These are phyloP conservation scores for Agapornis roseicollis DNA, from an alignment of 2,113 vertebrate genomes.

Conservation along the genomic window DNA sequence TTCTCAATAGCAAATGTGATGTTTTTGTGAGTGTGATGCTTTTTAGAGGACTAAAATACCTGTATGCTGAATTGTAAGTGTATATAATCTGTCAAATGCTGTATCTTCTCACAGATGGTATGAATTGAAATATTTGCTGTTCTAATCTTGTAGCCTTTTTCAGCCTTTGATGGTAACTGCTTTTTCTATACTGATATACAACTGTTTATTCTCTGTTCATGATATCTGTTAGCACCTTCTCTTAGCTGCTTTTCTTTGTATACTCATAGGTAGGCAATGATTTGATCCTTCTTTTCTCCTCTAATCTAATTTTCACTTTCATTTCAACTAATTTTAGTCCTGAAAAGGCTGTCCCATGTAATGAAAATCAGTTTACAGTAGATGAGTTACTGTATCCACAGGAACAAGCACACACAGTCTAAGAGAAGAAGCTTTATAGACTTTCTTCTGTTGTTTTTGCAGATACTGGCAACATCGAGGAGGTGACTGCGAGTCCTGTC, in stretches of 20 bases:
- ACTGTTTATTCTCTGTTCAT: neutral
- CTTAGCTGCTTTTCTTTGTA: neutral
- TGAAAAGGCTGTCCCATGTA: neutral
- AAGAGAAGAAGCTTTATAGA: neutral
- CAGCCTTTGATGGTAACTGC: neutral
- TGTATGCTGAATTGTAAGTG: neutral
- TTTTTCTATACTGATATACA: neutral
- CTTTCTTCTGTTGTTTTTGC: neutral
- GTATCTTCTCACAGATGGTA: fast-evolving
- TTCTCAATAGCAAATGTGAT: neutral
- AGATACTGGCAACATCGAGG: neutral
- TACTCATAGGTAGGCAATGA: neutral
- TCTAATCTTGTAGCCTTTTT: neutral
- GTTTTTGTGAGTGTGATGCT: neutral
- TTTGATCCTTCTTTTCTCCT: neutral
- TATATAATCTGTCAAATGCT: neutral
- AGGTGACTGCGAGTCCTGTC: neutral
- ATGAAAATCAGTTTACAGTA: neutral
- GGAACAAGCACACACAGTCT: neutral
- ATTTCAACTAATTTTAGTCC: neutral
- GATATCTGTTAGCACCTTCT: neutral
- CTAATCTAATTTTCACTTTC: neutral
- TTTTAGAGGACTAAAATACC: neutral
- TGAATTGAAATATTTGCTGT: neutral
- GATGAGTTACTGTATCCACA: neutral